Percentiles rank a stretch among this genome's conserved stretches.
Conservation (phyloP, 2,888 invertebrate genomes). For the Hypercompe scribonia region DNA sequence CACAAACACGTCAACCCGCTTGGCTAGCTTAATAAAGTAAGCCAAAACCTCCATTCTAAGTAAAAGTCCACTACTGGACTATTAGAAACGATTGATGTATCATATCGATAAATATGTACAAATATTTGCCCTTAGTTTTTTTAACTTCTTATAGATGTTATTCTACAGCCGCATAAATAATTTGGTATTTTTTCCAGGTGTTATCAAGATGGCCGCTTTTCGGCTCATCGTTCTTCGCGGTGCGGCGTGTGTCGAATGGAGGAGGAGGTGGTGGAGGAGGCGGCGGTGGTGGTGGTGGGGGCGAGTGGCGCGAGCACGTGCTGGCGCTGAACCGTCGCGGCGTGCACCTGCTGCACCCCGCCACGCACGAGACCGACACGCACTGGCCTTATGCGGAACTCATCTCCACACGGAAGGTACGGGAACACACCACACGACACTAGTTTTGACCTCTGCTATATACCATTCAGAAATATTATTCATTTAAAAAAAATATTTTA, state of each 20-base stretch:
- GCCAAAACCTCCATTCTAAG: too few relatives aligned
- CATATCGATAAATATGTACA: too few relatives aligned
- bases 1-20: too few relatives aligned
- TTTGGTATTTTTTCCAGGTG: constrained; percentile 83
- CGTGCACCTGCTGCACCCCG: constrained; percentile 96
- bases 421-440: neutral
- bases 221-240: constrained; percentile 99
- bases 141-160: too few relatives aligned
- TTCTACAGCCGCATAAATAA: neutral
- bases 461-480: too few relatives aligned
- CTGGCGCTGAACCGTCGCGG: constrained; percentile 97
- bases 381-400: constrained; percentile 98
- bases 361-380: constrained; percentile 96
- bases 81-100: too few relatives aligned
- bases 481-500: too few relatives aligned
- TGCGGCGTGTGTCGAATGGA: constrained; percentile 90
- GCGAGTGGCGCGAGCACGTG: constrained; percentile 94
- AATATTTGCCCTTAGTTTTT: too few relatives aligned
- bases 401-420: constrained; percentile 96
- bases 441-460: too few relatives aligned
- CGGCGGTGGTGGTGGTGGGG: constrained; percentile 68
- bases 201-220: constrained; percentile 98
- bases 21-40: too few relatives aligned
- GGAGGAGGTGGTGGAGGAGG: constrained; percentile 92
- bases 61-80: too few relatives aligned